These are phyloP conservation scores for Stictonetta naevosa DNA, from an alignment of 2,113 vertebrate genomes.

Conservation along the genomic window DNA sequence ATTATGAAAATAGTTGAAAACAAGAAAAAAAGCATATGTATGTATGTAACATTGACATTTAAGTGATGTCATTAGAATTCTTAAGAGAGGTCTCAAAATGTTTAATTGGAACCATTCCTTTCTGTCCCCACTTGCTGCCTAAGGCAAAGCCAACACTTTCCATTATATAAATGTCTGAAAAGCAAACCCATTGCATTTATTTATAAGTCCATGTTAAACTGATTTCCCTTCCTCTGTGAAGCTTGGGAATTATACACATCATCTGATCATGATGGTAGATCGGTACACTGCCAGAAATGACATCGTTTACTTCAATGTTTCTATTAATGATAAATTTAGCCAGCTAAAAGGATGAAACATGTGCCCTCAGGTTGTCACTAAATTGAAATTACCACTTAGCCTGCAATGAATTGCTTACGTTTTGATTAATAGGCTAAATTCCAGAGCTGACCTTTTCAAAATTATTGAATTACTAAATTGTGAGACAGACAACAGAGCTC, in stretches of 20 bases:
- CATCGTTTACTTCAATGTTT: constrained; percentile 48
- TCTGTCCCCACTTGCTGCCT: neutral
- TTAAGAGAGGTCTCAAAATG: neutral
- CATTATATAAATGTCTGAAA: neutral
- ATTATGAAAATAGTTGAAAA: neutral
- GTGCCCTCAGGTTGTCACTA: constrained; percentile 56
- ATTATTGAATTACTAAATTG: constrained; percentile 54
- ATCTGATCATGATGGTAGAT: constrained; percentile 4
- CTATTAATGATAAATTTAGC: constrained; percentile 66
- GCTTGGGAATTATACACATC: neutral
- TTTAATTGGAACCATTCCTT: neutral
- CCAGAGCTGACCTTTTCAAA: constrained; percentile 64
- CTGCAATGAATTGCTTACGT: constrained; percentile 22
- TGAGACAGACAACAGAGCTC: constrained; percentile 24
- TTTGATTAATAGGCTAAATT: constrained; percentile 69
- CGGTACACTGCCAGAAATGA: neutral
- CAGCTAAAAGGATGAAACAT: constrained; percentile 64
- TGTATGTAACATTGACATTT: neutral
- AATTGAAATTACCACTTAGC: constrained; percentile 74
- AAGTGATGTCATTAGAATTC: neutral
- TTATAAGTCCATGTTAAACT: constrained; percentile 6
- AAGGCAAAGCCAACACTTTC: neutral
- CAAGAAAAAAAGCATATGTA: neutral
- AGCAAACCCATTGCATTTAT: constrained; percentile 1
- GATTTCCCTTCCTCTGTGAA: constrained; percentile 6